A percentile compares a stretch with the other conserved stretches of the same genome.
Evolutionary conservation across 2,797 vertebrate genomes (phyloP).

Genomic region (Periophthalmus magnuspinnatus): DNA sequence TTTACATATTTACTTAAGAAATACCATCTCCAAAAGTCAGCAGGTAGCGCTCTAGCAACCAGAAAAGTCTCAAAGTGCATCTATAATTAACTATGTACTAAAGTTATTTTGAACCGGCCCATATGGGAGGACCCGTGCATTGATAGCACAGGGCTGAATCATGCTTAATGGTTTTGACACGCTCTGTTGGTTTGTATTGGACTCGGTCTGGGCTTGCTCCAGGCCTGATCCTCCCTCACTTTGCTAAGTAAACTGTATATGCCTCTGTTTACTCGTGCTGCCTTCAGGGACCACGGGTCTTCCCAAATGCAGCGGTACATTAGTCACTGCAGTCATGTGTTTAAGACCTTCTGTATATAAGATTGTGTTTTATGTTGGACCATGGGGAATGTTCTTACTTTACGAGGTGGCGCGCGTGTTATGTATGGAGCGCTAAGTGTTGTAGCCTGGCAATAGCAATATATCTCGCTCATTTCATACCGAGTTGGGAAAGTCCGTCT

Average conservation of each 20-base stretch:
- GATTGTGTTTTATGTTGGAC: conserved; percentile 32
- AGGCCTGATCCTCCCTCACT: conserved; percentile 51
- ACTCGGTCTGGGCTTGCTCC: conserved; percentile 6
- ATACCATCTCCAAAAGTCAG: too few relatives aligned
- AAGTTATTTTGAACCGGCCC: neutral
- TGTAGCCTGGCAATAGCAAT: conserved; percentile 15
- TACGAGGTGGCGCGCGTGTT: conserved; percentile 23
- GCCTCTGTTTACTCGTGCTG: conserved; percentile 51
- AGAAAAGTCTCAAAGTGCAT: too few relatives aligned
- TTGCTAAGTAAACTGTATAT: conserved; percentile 57
- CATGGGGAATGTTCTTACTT: neutral
- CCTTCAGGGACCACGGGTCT: neutral
- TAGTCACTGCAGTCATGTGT: conserved; percentile 43
- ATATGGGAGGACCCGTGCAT: neutral
- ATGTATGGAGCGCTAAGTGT: conserved; percentile 26
- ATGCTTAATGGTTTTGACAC: neutral
- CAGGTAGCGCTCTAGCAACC: too few relatives aligned
- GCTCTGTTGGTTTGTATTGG: neutral
- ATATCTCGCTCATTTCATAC: neutral
- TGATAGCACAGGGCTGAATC: neutral
- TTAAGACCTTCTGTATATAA: conserved; percentile 12
- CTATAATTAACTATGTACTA: neutral
- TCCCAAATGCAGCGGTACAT: conserved; percentile 17
- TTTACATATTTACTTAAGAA: too few relatives aligned
- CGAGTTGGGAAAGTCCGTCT: neutral